A percentile compares a stretch with the other conserved stretches of the same genome.
Evolutionary conservation across 2,888 invertebrate species (phyloP).

Genomic region (Mythimna albipuncta): DNA sequence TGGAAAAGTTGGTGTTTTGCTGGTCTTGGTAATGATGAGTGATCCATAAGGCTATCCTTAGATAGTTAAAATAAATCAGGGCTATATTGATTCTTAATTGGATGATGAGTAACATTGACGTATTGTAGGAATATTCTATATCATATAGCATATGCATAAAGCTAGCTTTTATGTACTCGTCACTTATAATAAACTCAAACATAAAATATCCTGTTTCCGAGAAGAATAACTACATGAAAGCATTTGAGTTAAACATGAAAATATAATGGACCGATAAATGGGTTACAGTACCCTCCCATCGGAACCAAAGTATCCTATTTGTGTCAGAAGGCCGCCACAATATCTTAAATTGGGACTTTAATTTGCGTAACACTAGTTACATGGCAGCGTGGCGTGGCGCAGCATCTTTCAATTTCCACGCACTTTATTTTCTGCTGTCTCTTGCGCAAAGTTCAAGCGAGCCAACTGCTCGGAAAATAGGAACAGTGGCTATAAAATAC

Average conservation of each 20-base stretch:
- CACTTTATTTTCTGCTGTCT: conserved; percentile 80
- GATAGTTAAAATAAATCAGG: neutral
- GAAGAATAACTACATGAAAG: conserved; percentile 13
- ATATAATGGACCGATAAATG: conserved; percentile 59
- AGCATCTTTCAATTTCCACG: conserved; percentile 74
- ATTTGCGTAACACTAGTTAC: conserved; percentile 80
- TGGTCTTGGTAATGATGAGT: neutral
- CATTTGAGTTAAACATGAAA: conserved; percentile 51
- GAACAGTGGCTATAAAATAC: conserved; percentile 66
- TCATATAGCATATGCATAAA: no score
- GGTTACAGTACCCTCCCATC: conserved; percentile 41
- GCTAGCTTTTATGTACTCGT: neutral
- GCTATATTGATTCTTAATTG: neutral
- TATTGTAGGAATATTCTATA: neutral
- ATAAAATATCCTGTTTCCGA: conserved; percentile 24
- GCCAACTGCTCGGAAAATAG: conserved; percentile 66
- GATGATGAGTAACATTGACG: neutral
- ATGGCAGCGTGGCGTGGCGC: conserved; percentile 70
- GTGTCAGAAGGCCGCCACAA: conserved; percentile 70
- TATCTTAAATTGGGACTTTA: conserved; percentile 73
- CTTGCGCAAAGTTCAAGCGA: conserved; percentile 80
- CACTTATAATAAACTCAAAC: conserved; percentile 11
- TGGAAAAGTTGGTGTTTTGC: conserved; percentile 13
- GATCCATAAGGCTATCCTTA: conserved; percentile 1
- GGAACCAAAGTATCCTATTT: conserved; percentile 56